These are phyloP conservation scores for Muschampia plurimacula DNA, from an alignment of 2,888 invertebrate genomes.

Conservation along the genomic window DNA sequence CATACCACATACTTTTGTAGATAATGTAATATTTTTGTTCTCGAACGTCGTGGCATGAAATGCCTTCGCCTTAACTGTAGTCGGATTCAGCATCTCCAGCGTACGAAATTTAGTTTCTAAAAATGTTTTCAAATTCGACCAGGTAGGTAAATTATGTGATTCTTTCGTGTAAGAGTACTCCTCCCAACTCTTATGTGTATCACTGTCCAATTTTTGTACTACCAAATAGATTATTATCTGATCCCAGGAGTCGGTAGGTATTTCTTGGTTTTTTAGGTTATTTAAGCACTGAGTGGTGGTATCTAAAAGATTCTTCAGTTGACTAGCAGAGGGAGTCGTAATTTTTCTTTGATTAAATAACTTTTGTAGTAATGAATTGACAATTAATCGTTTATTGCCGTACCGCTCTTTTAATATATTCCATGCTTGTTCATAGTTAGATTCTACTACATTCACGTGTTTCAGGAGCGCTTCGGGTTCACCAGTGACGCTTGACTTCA, in stretches of 20 bases:
- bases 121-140: constrained; percentile 4
- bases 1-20: too few species aligned
- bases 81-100: neutral
- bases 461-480: constrained; percentile 34
- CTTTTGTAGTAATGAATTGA: constrained; percentile 4
- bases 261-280: constrained; percentile 3
- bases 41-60: neutral
- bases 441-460: constrained; percentile 31
- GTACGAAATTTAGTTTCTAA: constrained; percentile 15
- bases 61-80: neutral
- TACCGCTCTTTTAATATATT: constrained; percentile 10
- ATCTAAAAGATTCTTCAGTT: constrained; percentile 26
- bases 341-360: constrained; percentile 21
- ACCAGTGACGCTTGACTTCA: constrained; percentile 13
- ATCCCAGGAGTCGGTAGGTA: constrained; percentile 42
- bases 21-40: too few species aligned
- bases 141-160: constrained; percentile 4
- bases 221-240: constrained; percentile 45
- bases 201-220: constrained; percentile 44
- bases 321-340: neutral
- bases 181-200: constrained; percentile 44
- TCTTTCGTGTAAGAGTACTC: constrained; percentile 23
- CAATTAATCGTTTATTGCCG: constrained; percentile 13
- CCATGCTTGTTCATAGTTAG: constrained; percentile 38
- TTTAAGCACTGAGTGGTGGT: constrained; percentile 1